phyloP scores from a whole-genome alignment of 2,888 invertebrate species.

The Pherbina coryleti region DNA sequence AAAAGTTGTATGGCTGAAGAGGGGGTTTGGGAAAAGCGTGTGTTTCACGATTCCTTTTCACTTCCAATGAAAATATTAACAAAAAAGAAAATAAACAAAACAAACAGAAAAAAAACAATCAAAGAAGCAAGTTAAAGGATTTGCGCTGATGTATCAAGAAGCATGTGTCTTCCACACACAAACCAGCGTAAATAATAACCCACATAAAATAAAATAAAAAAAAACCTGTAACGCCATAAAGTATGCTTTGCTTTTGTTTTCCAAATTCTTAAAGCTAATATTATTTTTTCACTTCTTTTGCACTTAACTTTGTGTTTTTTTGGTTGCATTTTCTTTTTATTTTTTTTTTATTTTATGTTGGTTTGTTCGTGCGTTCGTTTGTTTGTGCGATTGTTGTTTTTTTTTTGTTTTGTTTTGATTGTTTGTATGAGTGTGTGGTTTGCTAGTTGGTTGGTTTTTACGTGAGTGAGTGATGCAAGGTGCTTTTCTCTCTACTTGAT shows the following conservation, averaged over 20 bases:
- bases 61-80: too few species aligned
- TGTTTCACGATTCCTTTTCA: background rate
- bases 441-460: background rate
- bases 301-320: constrained; percentile 6
- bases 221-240: background rate
- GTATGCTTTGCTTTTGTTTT: constrained; percentile 22
- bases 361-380: background rate
- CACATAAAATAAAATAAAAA: background rate
- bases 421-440: background rate
- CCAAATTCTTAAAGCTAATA: constrained; percentile 21
- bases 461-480: constrained; percentile 13
- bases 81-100: background rate
- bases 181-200: background rate
- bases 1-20: background rate
- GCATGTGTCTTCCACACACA: background rate
- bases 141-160: constrained; percentile 8
- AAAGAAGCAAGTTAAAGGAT: constrained; percentile 19
- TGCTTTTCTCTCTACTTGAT: constrained; percentile 3
- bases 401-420: too few species aligned
- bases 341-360: background rate
- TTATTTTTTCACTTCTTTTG: constrained; percentile 27
- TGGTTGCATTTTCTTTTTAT: background rate
- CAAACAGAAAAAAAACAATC: background rate
- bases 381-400: too few species aligned
- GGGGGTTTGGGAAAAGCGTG: background rate